Base-by-base conservation (phyloP, 1,140 invertebrate species). In the Drosophila santomea region DNA sequence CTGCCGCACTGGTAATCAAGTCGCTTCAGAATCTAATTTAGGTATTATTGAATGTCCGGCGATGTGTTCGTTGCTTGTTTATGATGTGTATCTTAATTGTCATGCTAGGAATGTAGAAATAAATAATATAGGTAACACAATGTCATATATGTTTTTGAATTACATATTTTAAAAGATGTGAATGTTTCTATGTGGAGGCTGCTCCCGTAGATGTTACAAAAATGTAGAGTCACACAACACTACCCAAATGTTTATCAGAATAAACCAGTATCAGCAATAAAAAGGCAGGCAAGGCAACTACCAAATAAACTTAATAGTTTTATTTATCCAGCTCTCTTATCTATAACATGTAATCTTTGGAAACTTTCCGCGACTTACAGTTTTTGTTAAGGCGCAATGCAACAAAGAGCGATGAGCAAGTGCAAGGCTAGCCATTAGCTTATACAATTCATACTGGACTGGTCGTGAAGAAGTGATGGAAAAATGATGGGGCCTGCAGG, bases 391-490 rank as follows among this genome's bases (percentile, higher is more conserved):
- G 28, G 32, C 32, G 15, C 14, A 59, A 15, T 3, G 11, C 3
- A 38, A 15, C 38, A 39, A 38, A 15, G 11, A 4, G 11, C 38
- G 10, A 17, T 15, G 3, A 14, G 32, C 23, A 41, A 58, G 55
- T 63, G 60, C 61, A 7, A 23, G 17, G 52, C 28, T 35, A 44
- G 11, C 14, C 44, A 28, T 60, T 41, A 36, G 28, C 56, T 44
- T 20, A 44, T 62, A 54, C 48, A 74, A 47, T n/a, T 11, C 38
- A 74, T 73, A 74, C 71, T 73, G 69, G 41, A 48, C 12, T 73
- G 41, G 68, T 41, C 36, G 15, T 55, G 1, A 59, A 35, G 5
- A 43, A 15, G 10, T 36, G 43, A 41, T 47, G 15, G 14, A 23
- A 55, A 68, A 67, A 8, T 10, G 23, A 25, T 35, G n/a, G 25